phyloP scores from a whole-genome alignment of 2,888 invertebrate genomes.

The Hypomecis atomaria region DNA sequence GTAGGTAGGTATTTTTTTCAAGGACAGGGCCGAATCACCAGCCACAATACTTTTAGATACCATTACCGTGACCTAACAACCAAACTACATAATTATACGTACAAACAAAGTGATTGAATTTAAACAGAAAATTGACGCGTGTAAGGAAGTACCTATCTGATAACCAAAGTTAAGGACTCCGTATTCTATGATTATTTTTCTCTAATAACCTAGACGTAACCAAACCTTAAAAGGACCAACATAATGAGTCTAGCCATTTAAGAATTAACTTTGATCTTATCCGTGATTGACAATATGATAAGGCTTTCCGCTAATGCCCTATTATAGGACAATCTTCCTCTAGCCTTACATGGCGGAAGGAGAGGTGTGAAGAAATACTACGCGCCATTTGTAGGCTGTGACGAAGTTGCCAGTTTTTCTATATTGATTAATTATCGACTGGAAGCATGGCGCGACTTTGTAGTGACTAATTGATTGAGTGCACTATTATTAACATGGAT shows the following conservation, averaged over 20 bases:
- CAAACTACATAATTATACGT: no score
- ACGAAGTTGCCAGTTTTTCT: conserved; percentile 8
- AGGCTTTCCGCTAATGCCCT: conserved; percentile 20
- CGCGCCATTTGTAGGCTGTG: conserved; percentile 2
- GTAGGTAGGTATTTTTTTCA: no score
- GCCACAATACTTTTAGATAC: no score
- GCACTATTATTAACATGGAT: no score
- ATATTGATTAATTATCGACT: conserved; percentile 10
- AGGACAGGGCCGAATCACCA: no score
- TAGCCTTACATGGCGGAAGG: conserved; percentile 14
- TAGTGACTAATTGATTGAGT: background rate
- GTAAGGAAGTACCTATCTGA: background rate
- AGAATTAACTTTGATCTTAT: conserved; percentile 7
- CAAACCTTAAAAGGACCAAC: conserved; percentile 8
- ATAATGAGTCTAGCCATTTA: conserved; percentile 13
- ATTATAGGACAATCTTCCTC: conserved; percentile 22
- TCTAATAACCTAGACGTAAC: background rate
- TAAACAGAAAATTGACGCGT: background rate
- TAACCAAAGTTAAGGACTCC: no score
- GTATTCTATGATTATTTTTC: background rate
- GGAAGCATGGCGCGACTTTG: background rate
- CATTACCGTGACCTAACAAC: no score
- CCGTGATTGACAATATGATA: conserved; percentile 20
- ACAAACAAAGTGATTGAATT: no score
- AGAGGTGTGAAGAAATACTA: conserved; percentile 24